Evolutionary conservation across 2,113 vertebrate genomes (phyloP).

Genomic region (Lepidothrix coronata): DNA sequence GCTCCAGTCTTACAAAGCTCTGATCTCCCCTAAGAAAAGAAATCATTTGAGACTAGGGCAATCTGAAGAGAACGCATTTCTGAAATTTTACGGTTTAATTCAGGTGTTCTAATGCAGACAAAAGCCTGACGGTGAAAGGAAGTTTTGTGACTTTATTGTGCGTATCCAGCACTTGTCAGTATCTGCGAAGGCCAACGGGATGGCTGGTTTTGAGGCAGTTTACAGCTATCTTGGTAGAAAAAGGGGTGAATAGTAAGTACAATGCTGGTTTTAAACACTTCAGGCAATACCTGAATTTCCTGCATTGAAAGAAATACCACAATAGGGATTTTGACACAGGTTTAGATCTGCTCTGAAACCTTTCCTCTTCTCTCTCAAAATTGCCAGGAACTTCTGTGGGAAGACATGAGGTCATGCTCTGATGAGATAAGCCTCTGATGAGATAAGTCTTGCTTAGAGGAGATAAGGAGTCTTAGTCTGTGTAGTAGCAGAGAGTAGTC

Average conservation of each 20-base stretch:
- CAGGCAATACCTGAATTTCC: background rate
- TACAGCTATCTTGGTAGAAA: background rate
- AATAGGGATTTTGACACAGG: background rate
- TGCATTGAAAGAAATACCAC: background rate
- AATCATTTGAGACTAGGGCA: background rate
- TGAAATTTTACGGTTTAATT: background rate
- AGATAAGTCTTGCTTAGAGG: background rate
- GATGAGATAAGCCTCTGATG: background rate
- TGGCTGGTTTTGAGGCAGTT: background rate
- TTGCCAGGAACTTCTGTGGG: background rate
- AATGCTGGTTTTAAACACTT: background rate
- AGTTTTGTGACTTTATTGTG: background rate
- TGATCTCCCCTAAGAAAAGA: background rate
- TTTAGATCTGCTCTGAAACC: background rate
- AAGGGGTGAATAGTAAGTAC: background rate
- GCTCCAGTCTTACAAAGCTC: fast-evolving
- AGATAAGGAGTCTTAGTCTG: background rate
- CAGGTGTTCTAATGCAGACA: background rate
- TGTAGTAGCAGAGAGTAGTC: background rate
- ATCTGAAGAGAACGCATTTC: background rate
- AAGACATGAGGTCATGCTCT: background rate
- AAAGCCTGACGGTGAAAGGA: background rate
- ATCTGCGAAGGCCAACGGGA: background rate
- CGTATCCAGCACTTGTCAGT: background rate
- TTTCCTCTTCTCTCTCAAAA: background rate